phyloP scores from a whole-genome alignment of 2,113 vertebrate genomes.

The Callithrix jacchus region DNA sequence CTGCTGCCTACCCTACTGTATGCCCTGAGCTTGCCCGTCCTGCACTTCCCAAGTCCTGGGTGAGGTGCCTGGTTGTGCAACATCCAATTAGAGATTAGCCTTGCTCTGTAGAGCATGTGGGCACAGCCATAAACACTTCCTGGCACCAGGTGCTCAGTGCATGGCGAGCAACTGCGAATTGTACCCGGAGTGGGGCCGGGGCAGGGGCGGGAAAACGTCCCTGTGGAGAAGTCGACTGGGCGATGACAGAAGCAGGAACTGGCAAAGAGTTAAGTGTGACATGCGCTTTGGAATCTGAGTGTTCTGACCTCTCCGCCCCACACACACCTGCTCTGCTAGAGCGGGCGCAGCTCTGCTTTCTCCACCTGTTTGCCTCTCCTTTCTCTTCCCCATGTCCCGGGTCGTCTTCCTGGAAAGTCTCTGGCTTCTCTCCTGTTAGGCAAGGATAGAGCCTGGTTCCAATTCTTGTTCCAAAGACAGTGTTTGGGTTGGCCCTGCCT shows the following conservation, averaged over 20 bases:
- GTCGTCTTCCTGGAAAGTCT: neutral
- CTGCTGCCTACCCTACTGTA: fast-evolving
- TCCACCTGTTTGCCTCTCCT: neutral
- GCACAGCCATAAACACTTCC: neutral
- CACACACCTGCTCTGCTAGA: too few species aligned
- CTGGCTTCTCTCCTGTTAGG: slow-evolving; percentile 16
- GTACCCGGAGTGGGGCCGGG: neutral
- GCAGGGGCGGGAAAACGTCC: neutral
- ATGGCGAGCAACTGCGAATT: neutral
- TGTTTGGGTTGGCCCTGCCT: neutral
- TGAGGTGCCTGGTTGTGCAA: fast-evolving
- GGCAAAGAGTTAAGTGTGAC: fast-evolving
- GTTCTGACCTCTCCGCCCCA: neutral
- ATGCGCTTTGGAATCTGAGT: neutral
- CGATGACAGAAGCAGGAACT: neutral
- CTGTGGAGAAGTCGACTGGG: neutral
- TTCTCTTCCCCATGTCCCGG: neutral
- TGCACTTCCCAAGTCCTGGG: neutral
- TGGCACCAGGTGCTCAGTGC: neutral
- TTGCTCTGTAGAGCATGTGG: neutral
- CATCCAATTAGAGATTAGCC: neutral
- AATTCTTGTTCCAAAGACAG: slow-evolving; percentile 12
- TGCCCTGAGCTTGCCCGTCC: neutral
- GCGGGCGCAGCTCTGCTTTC: fast-evolving
- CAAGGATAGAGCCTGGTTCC: neutral